Percentiles rank a stretch among this genome's conserved stretches.
Conservation (phyloP, 2,113 vertebrate genomes). For the Sturnira hondurensis region DNA sequence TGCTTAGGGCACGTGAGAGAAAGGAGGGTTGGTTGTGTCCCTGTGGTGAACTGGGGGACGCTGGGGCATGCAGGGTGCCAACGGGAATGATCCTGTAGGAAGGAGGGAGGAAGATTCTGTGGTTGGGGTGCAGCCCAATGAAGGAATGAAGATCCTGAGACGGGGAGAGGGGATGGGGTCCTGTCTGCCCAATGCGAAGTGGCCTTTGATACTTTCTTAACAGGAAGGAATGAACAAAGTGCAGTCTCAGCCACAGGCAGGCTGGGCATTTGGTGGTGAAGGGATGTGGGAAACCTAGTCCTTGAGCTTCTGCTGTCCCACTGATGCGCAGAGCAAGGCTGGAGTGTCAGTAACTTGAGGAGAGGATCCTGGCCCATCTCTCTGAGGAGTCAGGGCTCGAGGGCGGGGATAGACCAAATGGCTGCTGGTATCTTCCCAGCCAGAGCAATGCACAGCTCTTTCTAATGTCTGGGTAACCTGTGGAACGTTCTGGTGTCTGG, state of each 20-base stretch:
- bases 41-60: not conserved
- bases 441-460: not conserved
- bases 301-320: not conserved
- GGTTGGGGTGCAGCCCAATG: not conserved
- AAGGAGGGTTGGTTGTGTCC: not conserved
- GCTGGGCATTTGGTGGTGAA: not conserved
- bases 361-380: not conserved
- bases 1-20: not conserved
- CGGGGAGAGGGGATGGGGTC: not conserved
- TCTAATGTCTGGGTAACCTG: not conserved
- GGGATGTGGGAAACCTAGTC: not conserved
- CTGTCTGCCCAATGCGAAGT: rapidly evolving
- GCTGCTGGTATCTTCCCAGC: not conserved
- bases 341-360: not conserved
- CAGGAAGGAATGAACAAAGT: not conserved
- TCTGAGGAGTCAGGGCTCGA: not conserved
- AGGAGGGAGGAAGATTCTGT: not conserved
- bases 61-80: not conserved
- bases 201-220: not conserved
- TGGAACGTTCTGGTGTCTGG: not conserved
- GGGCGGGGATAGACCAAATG: too few relatives aligned
- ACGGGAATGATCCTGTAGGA: not conserved
- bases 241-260: not conserved
- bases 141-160: not conserved
- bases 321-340: not conserved